Percentiles rank a stretch among this genome's conserved stretches.
Evolutionary conservation across 2,113 vertebrate genomes (phyloP).

Genomic region (Stigmatopora nigra): DNA sequence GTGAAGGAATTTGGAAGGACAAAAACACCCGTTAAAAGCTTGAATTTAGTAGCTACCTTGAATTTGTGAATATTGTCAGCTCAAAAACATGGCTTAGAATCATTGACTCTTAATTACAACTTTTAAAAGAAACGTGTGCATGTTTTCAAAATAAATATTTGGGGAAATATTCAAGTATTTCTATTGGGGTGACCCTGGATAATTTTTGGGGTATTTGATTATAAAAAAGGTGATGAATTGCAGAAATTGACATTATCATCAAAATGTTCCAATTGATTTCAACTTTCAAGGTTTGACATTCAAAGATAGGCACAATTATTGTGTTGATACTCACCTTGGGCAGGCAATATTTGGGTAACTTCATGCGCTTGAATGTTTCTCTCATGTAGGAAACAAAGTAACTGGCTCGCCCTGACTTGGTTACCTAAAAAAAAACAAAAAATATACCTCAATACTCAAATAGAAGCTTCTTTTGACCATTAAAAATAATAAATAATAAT

Average conservation of each 20-base stretch:
- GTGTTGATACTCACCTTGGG: constrained; percentile 79
- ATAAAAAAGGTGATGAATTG: background rate
- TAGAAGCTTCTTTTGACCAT: background rate
- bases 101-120: too few species aligned
- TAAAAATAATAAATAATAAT: background rate
- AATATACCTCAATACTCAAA: background rate
- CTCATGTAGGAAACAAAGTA: constrained; percentile 95
- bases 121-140: background rate
- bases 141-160: background rate
- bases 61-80: background rate
- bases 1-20: background rate
- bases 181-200: background rate
- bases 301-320: background rate
- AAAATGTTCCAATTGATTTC: background rate
- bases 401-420: constrained; percentile 85
- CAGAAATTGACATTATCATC: background rate
- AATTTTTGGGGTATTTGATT: background rate
- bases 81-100: background rate
- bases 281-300: background rate
- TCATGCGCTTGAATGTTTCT: constrained; percentile 86
- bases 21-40: background rate
- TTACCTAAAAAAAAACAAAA: constrained; percentile 74
- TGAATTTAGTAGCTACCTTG: background rate
- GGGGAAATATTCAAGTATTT: background rate
- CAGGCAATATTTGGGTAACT: constrained; percentile 92